phyloP scores from a whole-genome alignment of 2,888 invertebrate species.

The Eupithecia insigniata region DNA sequence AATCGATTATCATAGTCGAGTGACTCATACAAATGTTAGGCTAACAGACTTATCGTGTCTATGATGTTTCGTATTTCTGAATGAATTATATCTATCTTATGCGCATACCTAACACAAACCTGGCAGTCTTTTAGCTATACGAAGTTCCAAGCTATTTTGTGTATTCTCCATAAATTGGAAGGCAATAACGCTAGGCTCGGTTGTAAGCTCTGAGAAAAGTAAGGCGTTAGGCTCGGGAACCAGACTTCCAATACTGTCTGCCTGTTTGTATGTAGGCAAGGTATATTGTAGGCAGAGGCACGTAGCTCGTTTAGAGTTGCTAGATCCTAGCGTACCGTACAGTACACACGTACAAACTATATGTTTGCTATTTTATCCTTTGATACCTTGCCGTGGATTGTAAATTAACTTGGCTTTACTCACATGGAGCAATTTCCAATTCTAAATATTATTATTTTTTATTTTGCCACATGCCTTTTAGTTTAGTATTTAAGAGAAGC shows the following conservation, averaged over 20 bases:
- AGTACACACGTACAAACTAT: not conserved
- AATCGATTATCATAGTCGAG: not conserved
- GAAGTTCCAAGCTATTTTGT: not conserved
- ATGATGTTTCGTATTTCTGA: not conserved
- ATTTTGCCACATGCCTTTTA: too few species aligned
- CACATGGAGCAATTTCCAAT: not conserved
- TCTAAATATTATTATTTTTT: too few species aligned
- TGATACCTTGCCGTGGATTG: not conserved
- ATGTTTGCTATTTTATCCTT: not conserved
- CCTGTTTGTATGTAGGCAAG: not conserved
- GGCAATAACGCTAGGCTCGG: not conserved
- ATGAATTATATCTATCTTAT: not conserved
- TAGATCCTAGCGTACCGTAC: not conserved
- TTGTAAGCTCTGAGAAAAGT: slow-evolving; percentile 7
- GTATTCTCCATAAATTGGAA: not conserved
- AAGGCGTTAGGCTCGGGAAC: not conserved
- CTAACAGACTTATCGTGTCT: not conserved
- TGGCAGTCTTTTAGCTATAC: not conserved
- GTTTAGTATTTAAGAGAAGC: not conserved
- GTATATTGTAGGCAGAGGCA: not conserved
- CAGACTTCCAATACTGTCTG: slow-evolving; percentile 13
- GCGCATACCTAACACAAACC: not conserved
- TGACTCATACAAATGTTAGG: too few species aligned
- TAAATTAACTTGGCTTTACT: not conserved
- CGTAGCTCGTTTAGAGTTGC: not conserved